Base-by-base conservation (phyloP, 2,113 vertebrate genomes). In the Carettochelys insculpta region DNA sequence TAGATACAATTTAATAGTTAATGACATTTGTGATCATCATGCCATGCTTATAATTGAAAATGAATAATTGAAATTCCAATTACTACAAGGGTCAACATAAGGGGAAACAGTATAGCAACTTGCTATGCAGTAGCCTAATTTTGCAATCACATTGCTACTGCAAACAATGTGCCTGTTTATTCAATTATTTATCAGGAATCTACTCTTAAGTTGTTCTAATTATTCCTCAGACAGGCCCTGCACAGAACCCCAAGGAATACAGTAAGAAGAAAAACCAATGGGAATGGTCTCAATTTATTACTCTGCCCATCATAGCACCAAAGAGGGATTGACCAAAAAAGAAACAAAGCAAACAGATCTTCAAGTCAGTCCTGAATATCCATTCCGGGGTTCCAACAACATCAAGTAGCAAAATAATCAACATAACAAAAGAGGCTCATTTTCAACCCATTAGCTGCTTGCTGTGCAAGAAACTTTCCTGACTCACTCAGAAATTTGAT, bases 31-130 rank as follows among this genome's bases (percentile, higher is more conserved):
- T 97, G 95, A 97, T 97, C 96, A 97, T 97, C 96, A 97, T 95
- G 94, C 94, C 95, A 95, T 93, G 92, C 93, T 96, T 95, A 93
- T 98, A 98, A 98, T 97, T 98, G 95, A 98, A 98, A 97, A 97
- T 97, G 96, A 98, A 97, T 98, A 98, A 97, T 95, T 98, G 97
- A 98, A 98, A 97, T 97, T 98, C 97, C 97, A 95, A 97, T 98
- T 97, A 97, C 96, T 88, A 95, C 90, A 96, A 92, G 94, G 96
- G 94, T 97, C 96, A 97, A 90, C 47, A 45, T 95, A 96, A 97
- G 95, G 94, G 92, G 93, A 97, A 95, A 93, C 85, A 50, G 5
- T 93, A 96, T 73, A 94, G 90, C 84, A 94, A 97, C 95, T 96
- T 94, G 76, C 89, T 92, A 96, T 75, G 95, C 93, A 94, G 95